Evolutionary conservation across 2,113 vertebrate species (phyloP).

Genomic region (Apodemus speciosus): DNA sequence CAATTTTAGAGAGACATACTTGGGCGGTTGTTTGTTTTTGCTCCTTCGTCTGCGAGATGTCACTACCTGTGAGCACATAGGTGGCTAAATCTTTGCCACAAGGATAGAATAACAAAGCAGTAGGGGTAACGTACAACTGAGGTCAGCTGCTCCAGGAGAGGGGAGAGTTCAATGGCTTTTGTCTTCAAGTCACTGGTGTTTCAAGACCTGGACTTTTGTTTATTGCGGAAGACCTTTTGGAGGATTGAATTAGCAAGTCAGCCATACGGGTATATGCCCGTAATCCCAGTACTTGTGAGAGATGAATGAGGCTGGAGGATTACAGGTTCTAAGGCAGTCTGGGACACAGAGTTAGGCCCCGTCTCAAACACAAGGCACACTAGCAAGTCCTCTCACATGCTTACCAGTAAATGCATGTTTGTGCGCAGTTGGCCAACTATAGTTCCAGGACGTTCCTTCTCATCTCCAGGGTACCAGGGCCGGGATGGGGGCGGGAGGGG

Average conservation of each 20-base stretch:
- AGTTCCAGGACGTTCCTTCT: background rate
- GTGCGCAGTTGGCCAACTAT: background rate
- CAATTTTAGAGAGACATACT: rapidly evolving
- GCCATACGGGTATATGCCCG: no score
- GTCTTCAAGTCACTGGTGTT: background rate
- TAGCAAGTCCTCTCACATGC: background rate
- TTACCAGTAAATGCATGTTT: background rate
- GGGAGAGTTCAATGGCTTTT: background rate
- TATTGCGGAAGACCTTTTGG: background rate
- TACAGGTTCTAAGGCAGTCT: background rate
- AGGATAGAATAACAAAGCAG: background rate
- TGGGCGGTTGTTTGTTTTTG: background rate
- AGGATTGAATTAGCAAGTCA: background rate
- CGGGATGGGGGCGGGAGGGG: background rate
- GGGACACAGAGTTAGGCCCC: background rate
- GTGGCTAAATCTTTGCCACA: background rate
- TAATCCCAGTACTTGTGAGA: background rate
- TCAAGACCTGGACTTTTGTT: background rate
- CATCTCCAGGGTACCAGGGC: background rate
- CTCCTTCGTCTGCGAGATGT: slow-evolving; percentile 29
- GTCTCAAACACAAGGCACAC: background rate
- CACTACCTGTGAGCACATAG: background rate
- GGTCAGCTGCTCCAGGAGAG: background rate
- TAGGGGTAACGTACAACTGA: background rate
- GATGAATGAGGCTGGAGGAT: background rate